Evolutionary conservation across 1,140 invertebrate genomes (phyloP), one percentile per base, ranked within the genome.

Genomic region (Triops cancriformis): DNA sequence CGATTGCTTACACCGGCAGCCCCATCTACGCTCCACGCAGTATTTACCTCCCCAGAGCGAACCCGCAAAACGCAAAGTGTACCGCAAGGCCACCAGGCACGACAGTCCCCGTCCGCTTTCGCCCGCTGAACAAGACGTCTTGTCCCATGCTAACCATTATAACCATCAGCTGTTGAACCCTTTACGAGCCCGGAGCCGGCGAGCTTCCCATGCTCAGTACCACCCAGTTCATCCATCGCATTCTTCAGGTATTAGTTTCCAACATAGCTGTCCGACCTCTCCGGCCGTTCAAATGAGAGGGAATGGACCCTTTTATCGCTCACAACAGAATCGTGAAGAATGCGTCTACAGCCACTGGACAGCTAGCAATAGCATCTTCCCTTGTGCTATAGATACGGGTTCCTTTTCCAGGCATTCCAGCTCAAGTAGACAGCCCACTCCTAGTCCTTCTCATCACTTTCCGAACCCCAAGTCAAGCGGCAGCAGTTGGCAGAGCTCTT

Each of bases 91-190:
- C 51, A 23, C 23, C 51, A 64, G 51, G 51, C 51, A 64, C 3
- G 51, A 64, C 51, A 64, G 51, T 64, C 51, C 51, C 18, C 51
- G 51, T 23, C 51, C 51, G 51, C 51, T 64, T 64, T 64, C 51
- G 10, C 51, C 51, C 18, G 51, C 51, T 64, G 51, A 64, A 64
- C 14, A 64, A 2, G 51, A 64, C 51, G 10, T 64, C 14, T 12
- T 64, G 51, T 10, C 14, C 51, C 14, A 18, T 64, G 6, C 3
- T 23, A 23, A 18, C 18, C 51, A 18, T 18, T n/a, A 64, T n/a
- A 23, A 64, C 23, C 51, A 64, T 6, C 51, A 64, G n/a, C 51
- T 12, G 14, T 6, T 18, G 18, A 64, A 64, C 51, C 23, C 10
- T 64, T 4, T 64, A 64, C 51, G 51, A 23, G 18, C 51, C 51